phyloP scores from a whole-genome alignment of 2,113 vertebrate species.

The Rhynchomys soricoides region DNA sequence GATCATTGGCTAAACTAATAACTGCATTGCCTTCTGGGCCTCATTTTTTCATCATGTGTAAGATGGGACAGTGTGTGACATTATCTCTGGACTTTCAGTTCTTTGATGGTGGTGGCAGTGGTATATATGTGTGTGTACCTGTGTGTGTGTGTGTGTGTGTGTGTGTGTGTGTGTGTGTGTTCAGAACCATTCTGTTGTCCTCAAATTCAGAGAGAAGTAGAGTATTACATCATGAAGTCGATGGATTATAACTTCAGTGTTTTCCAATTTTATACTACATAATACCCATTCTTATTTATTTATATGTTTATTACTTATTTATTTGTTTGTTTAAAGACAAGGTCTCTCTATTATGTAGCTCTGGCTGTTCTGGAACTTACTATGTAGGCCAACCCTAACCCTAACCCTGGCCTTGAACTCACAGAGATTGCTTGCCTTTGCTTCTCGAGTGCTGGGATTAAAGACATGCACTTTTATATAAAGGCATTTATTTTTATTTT shows the following conservation, averaged over 20 bases:
- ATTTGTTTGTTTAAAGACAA: background rate
- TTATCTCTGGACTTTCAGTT: background rate
- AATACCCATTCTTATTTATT: background rate
- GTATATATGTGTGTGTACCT: background rate
- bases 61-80: background rate
- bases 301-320: background rate
- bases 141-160: background rate
- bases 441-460: background rate
- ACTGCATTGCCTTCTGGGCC: background rate
- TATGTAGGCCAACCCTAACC: background rate
- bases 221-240: background rate
- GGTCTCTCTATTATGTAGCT: background rate
- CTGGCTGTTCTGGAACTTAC: background rate
- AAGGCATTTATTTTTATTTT: slow-evolving; percentile 48
- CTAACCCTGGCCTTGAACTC: background rate
- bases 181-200: background rate
- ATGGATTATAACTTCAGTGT: background rate
- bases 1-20: background rate
- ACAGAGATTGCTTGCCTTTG: background rate
- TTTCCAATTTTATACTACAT: background rate
- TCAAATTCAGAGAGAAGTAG: slow-evolving; percentile 28
- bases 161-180: background rate
- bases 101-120: background rate
- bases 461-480: too few relatives aligned
- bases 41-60: background rate